Base-by-base conservation (phyloP, 1,140 invertebrate species). In the Dendroctonus ponderosae region DNA sequence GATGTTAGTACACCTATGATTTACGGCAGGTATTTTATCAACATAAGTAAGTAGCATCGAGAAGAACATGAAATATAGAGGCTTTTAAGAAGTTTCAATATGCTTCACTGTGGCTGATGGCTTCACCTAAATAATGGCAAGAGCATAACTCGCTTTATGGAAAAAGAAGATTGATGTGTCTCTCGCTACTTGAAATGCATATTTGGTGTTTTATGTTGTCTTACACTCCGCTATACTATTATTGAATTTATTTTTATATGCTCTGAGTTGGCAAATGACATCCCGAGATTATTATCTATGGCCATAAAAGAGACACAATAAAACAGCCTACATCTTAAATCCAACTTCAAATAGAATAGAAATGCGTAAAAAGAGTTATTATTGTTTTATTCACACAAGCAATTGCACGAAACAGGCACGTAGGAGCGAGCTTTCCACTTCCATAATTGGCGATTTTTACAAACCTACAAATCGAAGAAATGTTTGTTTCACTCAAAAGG, bases 1-100 rank as follows among this genome's bases (percentile, higher is more conserved):
- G 66, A 61, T 67, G 66, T 62, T 62, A 67, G 58, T 58, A 56
- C 66, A 53, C 40, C 53, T 62, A 62, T 67, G 66, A 67, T 67
- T 67, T 67, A 67, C 66, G 66, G 38, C 59, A 57, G 66, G 66
- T 61, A 62, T 62, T 67, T 67, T 67, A 62, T 62, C 66, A 67
- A 57, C 50, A 62, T 62, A 67, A 67, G 51, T 67, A 67, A 67
- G 66, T 53, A 49, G 57, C 59, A 67, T 67, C 57, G 52, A 62
- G 58, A 51, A 62, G 66, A 67, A 62, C 66, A 62, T 67, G 66
- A 67, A 67, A 67, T 67, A 67, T 67, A 53, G 66, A 56, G 59
- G 58, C 58, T 62, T 66, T 61, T 67, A 52, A 67, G 66, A 66
- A 66, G 54, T 66, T 66, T 66, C 63, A 66, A 66, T 66, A 66